Conservation (phyloP, 2,797 vertebrate genomes). For the Epinephelus awoara region DNA sequence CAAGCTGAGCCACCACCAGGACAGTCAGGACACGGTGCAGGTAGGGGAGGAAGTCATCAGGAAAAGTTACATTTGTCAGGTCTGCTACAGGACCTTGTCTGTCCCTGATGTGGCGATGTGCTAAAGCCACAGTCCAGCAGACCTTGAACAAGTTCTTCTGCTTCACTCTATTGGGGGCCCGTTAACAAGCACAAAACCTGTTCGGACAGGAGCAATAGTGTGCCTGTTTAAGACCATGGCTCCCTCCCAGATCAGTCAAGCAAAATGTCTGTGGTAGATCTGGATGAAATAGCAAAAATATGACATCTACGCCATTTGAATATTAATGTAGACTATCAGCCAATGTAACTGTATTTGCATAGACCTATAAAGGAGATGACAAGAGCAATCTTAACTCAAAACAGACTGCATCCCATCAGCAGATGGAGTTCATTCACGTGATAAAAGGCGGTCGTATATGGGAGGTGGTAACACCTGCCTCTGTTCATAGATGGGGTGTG, state of each 20-base stretch:
- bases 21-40: conserved; percentile 25
- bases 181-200: conserved; percentile 46
- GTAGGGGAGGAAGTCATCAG: conserved; percentile 30
- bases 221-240: background rate
- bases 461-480: background rate
- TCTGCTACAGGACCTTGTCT: conserved; percentile 41
- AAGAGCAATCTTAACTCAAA: too few relatives aligned
- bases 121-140: conserved; percentile 44
- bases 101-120: conserved; percentile 33
- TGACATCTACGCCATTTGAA: background rate
- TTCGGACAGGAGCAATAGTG: conserved; percentile 12
- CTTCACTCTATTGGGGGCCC: conserved; percentile 26
- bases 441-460: too few relatives aligned
- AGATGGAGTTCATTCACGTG: too few relatives aligned
- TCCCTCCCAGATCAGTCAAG: conserved; percentile 34
- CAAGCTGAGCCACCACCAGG: conserved; percentile 46
- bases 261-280: conserved; percentile 4
- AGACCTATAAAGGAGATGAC: background rate
- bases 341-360: conserved; percentile 1
- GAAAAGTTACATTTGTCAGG: conserved; percentile 38
- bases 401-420: too few relatives aligned
- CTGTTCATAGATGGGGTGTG: background rate
- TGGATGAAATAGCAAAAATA: background rate
- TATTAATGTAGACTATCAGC: background rate
- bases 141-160: conserved; percentile 44